Percentiles rank a stretch among this genome's conserved stretches.
Evolutionary conservation across 2,888 invertebrate genomes (phyloP).

Genomic region (Brenthis daphne): DNA sequence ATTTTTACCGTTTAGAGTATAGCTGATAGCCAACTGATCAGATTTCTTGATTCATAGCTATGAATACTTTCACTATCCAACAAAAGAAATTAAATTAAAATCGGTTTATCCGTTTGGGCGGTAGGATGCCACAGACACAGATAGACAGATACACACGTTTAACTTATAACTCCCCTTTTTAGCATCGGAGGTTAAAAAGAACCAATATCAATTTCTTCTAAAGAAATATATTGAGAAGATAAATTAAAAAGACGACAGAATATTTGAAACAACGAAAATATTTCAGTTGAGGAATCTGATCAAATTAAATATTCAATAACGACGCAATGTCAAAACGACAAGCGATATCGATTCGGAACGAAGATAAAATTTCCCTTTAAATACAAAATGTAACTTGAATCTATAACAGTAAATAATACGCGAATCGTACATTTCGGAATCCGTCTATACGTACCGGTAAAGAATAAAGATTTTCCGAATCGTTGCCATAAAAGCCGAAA

Average conservation of each 20-base stretch:
- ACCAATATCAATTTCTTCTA: conserved; percentile 12
- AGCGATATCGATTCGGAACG: background rate
- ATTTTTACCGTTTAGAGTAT: too few species aligned
- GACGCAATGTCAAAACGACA: background rate
- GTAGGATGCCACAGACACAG: too few species aligned
- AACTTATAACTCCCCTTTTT: too few species aligned
- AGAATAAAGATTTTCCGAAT: conserved; percentile 76
- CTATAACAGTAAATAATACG: conserved; percentile 67
- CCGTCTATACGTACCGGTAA: conserved; percentile 57
- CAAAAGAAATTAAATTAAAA: too few species aligned
- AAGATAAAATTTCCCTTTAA: conserved; percentile 1
- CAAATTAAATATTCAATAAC: conserved; percentile 18
- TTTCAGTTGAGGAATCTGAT: conserved; percentile 6
- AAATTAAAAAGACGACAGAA: conserved; percentile 19
- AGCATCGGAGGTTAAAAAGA: background rate
- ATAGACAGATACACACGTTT: too few species aligned
- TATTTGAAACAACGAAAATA: conserved; percentile 12
- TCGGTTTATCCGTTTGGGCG: too few species aligned
- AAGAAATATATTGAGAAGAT: conserved; percentile 18
- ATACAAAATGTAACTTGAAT: conserved; percentile 52
- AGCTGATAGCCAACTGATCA: too few species aligned
- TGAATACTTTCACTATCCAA: too few species aligned
- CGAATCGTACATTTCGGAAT: conserved; percentile 53
- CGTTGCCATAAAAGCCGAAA: conserved; percentile 73
- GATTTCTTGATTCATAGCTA: too few species aligned